These are phyloP conservation scores for Pyrgus malvae DNA, from an alignment of 2,888 invertebrate species.

Conservation along the genomic window DNA sequence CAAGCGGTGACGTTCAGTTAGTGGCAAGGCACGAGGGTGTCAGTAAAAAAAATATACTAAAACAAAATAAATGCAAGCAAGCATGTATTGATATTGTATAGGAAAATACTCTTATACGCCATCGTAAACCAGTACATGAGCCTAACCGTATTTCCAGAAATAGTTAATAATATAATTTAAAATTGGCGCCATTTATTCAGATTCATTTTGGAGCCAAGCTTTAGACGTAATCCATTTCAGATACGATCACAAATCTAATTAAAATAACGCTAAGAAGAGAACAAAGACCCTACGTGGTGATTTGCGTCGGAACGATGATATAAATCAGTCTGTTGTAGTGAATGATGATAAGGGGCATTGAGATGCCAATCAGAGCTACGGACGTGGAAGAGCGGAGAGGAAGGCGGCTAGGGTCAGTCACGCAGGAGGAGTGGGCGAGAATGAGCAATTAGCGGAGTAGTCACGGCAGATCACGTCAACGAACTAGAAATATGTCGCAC, in stretches of 20 bases:
- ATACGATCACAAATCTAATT: constrained; percentile 19
- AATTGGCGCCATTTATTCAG: neutral
- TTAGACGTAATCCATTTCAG: constrained; percentile 2
- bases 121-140: no score
- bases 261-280: constrained; percentile 31
- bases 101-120: no score
- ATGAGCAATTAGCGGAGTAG: constrained; percentile 57
- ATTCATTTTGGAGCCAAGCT: neutral
- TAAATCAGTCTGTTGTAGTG: constrained; percentile 42
- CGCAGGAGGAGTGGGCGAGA: constrained; percentile 57
- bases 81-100: constrained; percentile 44
- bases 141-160: neutral
- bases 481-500: constrained; percentile 53
- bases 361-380: constrained; percentile 54
- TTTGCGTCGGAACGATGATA: constrained; percentile 33
- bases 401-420: constrained; percentile 50
- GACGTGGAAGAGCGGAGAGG: constrained; percentile 46
- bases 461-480: constrained; percentile 48
- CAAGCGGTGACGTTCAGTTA: constrained; percentile 78
- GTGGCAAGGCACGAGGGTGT: constrained; percentile 78
- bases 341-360: constrained; percentile 51
- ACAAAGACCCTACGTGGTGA: constrained; percentile 34
- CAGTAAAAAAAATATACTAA: constrained; percentile 52
- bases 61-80: constrained; percentile 63
- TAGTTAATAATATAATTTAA: neutral